Evolutionary conservation across 2,888 invertebrate genomes (phyloP), one percentile per base, ranked within the genome.

Genomic region (Resseliella maxima): DNA sequence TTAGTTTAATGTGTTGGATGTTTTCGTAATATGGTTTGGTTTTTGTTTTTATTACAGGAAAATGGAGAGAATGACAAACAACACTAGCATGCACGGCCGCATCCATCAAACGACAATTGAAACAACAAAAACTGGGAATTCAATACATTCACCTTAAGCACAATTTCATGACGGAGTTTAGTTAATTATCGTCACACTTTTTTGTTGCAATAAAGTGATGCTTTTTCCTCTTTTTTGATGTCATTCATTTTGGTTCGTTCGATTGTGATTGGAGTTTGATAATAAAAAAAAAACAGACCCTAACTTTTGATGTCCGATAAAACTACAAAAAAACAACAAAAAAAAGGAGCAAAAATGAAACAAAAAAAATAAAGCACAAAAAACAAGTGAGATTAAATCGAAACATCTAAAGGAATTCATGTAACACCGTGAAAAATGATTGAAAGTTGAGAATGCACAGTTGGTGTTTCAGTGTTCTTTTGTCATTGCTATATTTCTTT

Each of bases 121-220:
- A 72, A 72, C 6, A 72, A n/a, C n/a, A n/a, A n/a, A n/a, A n/a
- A n/a, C n/a, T n/a, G 72, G 15, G 15, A 72, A 72, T 72, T 72
- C 18, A 35, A 72, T 31, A 72, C 31, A 31, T 72, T 35, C 72
- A 72, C 31, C 35, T 31, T 12, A 31, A 59, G 18, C 2, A 15
- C 15, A 31, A 72, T 72, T 72, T 72, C 72, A n/a, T 31, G 46
- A 50, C 24, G 27, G 18, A 72, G 31, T 2, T 72, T 72, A 12
- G 12, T 5, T 59, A 59, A 2, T n/a, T 59, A 24, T 35, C 72
- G 0, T 15, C 72, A 31, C 31, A n/a, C 31, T 72, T 72, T 31
- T 72, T 31, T 15, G 72, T 72, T 8, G 46, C 18, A 15, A 18
- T 18, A 18, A 50, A 50, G 8, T 50, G 18, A n/a, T n/a, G n/a